Evolutionary conservation across 2,797 vertebrate species (phyloP).

Genomic region (Clarias laeviceps): DNA sequence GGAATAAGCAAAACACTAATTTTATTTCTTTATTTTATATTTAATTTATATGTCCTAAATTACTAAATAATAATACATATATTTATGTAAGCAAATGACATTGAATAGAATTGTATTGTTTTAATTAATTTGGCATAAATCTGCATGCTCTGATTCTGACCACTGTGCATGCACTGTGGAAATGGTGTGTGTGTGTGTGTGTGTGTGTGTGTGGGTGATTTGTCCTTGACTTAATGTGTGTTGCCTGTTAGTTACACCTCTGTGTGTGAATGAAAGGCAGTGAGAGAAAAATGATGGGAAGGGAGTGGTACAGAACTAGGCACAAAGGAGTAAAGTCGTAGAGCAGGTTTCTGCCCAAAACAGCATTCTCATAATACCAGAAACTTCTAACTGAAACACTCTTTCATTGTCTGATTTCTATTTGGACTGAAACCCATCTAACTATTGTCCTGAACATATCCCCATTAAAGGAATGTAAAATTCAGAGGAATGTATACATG

Average conservation of each 20-base stretch:
- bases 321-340: constrained; percentile 29
- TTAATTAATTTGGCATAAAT: background rate
- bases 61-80: background rate
- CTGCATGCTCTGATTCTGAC: background rate
- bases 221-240: background rate
- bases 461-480: background rate
- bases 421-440: constrained; percentile 35
- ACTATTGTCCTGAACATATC: constrained; percentile 6
- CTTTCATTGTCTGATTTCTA: background rate
- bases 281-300: background rate
- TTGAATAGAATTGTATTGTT: background rate
- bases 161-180: background rate
- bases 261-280: constrained; percentile 21
- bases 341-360: constrained; percentile 35
- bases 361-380: constrained; percentile 38
- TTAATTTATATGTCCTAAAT: background rate
- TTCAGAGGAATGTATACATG: no score
- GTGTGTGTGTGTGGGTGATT: background rate
- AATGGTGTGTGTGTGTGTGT: background rate
- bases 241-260: background rate
- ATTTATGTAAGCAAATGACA: background rate
- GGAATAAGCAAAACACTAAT: background rate
- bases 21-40: background rate
- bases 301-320: constrained; percentile 40
- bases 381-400: constrained; percentile 13